These are phyloP conservation scores for Actias luna DNA, from an alignment of 2,888 invertebrate genomes.

Conservation along the genomic window DNA sequence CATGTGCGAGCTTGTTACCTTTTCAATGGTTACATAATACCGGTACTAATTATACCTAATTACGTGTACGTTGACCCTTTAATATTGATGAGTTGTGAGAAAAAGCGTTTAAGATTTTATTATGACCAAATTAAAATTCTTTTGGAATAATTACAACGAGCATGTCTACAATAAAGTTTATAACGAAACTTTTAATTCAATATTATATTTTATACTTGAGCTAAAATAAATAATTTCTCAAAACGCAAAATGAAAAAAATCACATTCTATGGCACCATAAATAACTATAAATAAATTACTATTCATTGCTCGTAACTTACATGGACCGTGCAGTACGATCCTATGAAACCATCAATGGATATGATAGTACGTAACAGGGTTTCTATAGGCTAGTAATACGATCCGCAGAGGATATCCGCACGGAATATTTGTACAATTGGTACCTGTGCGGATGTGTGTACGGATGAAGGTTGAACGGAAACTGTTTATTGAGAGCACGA, in stretches of 20 bases:
- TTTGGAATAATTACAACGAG: neutral
- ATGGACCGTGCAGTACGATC: neutral
- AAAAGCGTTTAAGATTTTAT: neutral
- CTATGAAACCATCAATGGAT: conserved; percentile 6
- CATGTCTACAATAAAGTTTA: neutral
- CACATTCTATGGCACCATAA: conserved; percentile 2
- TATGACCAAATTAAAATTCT: neutral
- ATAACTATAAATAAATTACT: neutral
- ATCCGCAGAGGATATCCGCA: conserved; percentile 40
- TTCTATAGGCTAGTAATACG: conserved; percentile 32
- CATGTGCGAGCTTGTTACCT: conserved; percentile 55
- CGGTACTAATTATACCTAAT: conserved; percentile 63
- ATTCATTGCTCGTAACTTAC: neutral
- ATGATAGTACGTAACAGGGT: conserved; percentile 9
- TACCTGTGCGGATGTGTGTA: conserved; percentile 26
- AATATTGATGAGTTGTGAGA: conserved; percentile 13
- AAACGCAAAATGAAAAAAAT: neutral
- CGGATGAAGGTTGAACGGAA: conserved; percentile 38
- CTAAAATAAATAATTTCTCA: neutral
- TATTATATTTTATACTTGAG: neutral
- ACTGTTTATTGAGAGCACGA: conserved; percentile 26
- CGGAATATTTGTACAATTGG: conserved; percentile 30
- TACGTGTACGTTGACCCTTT: conserved; percentile 55
- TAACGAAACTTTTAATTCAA: neutral
- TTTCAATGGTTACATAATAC: conserved; percentile 44